Evolutionary conservation across 2,797 vertebrate genomes (phyloP), one percentile per base, ranked within the genome.

Genomic region (Triplophysa bombifrons): DNA sequence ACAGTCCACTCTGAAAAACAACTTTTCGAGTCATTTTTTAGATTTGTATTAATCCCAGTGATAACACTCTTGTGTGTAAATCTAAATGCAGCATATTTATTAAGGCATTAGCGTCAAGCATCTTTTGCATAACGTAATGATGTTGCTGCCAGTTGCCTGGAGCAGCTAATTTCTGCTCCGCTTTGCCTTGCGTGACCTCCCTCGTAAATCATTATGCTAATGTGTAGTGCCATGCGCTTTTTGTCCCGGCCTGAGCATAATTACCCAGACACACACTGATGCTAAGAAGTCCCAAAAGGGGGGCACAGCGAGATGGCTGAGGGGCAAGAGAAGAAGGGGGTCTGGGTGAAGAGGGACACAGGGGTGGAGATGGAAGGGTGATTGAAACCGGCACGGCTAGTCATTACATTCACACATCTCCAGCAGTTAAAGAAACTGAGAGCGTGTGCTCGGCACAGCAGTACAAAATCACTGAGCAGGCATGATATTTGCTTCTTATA

Each of bases 141-240:
- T 80, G 75, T 83, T 68, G 74, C 66, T 53, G 67, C 58, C 69
- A 74, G 76, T 78, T 79, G 69, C 85, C 81, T 25, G 73, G 71
- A 75, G 85, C 76, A 53, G 55, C 56, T 75, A 73, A 76, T 78
- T 81, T 71, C 64, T 56, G 46, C 69, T 78, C 69, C 34, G 74
- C 67, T 78, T 74, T 65, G 72, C 83, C 74, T 76, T 81, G 85
- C 46, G 0, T 86, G 86, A 84, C 84, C 84, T 86, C 85, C 75
- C 76, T 82, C 80, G 78, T 86, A 41, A 76, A 87, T 90, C 88
- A 78, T 85, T 88, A 87, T 81, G 65, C 82, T 91, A 81, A 91
- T 80, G 79, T 56, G 68, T 61, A 3, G 69, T 82, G 88, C 72
- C 86, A 88, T 74, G 74, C 72, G 3, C 67, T 83, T 81, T 81